A percentile compares a stretch with the other conserved stretches of the same genome.
These are phyloP conservation scores for Amyelois transitella DNA, from an alignment of 1,140 invertebrate genomes.

Conservation along the genomic window DNA sequence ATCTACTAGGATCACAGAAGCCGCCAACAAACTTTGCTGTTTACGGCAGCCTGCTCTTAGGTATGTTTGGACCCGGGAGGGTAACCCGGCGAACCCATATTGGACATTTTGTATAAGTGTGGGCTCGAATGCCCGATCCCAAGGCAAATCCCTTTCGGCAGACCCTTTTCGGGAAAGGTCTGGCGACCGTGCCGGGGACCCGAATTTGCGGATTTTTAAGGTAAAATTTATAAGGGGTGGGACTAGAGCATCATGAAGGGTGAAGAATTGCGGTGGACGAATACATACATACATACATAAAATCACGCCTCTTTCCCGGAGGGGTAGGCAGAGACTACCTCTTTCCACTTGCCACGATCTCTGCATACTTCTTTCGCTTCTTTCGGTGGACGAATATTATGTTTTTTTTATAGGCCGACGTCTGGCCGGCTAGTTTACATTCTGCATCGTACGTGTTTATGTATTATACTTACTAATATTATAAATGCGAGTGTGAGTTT, in stretches of 20 bases:
- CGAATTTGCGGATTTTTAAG: slow-evolving; percentile 73
- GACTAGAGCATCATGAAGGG: slow-evolving; percentile 5
- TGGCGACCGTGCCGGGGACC: slow-evolving; percentile 43
- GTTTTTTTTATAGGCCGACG: slow-evolving; percentile 13
- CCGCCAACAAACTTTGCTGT: slow-evolving; percentile 63
- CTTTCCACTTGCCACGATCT: too few relatives aligned
- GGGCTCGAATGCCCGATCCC: slow-evolving; percentile 52
- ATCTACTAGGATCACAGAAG: slow-evolving; percentile 26
- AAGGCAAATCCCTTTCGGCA: slow-evolving; percentile 67
- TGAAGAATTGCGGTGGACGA: slow-evolving; percentile 20
- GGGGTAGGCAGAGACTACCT: too few relatives aligned
- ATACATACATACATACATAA: too few relatives aligned
- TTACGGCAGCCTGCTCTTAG: slow-evolving; percentile 52
- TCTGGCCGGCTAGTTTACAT: slow-evolving; percentile 7
- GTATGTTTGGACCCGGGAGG: slow-evolving; percentile 50
- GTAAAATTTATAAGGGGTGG: slow-evolving; percentile 68
- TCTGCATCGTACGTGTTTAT: background rate
- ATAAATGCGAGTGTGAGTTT: too few relatives aligned
- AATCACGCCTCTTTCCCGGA: too few relatives aligned
- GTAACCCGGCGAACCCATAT: slow-evolving; percentile 50
- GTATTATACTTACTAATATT: too few relatives aligned
- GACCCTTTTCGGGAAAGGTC: slow-evolving; percentile 60
- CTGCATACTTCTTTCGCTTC: too few relatives aligned
- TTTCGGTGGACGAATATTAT: slow-evolving; percentile 19
- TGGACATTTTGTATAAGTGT: slow-evolving; percentile 74